Conservation (phyloP, 2,797 vertebrate genomes). For the Alca torda region DNA sequence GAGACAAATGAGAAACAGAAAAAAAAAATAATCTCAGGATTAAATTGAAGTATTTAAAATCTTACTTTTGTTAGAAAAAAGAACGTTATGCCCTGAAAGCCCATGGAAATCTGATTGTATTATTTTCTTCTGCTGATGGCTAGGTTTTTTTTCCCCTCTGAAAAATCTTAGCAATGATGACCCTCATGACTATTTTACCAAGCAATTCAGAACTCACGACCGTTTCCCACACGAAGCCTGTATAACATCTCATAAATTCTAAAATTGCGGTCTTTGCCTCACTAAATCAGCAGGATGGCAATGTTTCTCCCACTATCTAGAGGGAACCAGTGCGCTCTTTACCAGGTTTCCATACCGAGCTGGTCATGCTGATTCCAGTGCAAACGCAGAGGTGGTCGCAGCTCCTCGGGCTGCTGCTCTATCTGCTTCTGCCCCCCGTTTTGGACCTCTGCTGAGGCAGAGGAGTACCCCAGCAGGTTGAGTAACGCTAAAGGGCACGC, state of each 20-base stretch:
- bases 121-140: neutral
- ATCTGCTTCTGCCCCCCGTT: conserved; percentile 19
- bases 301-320: neutral
- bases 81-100: neutral
- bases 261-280: neutral
- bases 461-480: conserved; percentile 15
- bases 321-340: neutral
- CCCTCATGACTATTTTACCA: neutral
- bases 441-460: conserved; percentile 33
- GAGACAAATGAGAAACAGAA: neutral
- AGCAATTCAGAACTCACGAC: neutral
- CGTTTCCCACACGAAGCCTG: neutral
- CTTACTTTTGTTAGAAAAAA: neutral
- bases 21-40: neutral
- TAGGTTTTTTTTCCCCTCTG: neutral
- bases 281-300: neutral
- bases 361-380: conserved; percentile 34
- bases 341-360: conserved; percentile 16
- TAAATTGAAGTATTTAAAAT: neutral
- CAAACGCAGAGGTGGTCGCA: conserved; percentile 36
- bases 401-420: conserved; percentile 45
- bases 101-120: neutral
- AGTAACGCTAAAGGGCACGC: conserved; percentile 1
- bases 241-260: neutral
- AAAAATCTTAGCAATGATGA: neutral